Evolutionary conservation across 2,888 invertebrate genomes (phyloP).

Genomic region (Stenodera caucasica): DNA sequence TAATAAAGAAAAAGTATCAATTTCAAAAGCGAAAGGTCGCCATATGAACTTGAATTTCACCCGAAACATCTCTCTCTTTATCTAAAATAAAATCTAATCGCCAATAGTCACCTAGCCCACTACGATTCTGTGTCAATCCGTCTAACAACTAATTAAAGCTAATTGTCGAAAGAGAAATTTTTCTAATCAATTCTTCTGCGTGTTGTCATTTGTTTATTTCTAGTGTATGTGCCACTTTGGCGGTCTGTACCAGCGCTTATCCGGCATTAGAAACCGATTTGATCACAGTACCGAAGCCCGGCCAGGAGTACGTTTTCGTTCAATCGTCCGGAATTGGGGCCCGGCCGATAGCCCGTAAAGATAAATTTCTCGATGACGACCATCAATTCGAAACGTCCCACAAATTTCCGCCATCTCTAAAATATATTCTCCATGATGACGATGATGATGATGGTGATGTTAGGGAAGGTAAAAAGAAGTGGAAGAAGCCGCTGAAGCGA

Average conservation of each 20-base stretch:
- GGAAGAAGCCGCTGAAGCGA: slow-evolving; percentile 40
- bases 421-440: slow-evolving; percentile 49
- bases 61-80: slow-evolving; percentile 8
- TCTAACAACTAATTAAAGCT: neutral
- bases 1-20: neutral
- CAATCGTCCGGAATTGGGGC: slow-evolving; percentile 54
- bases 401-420: slow-evolving; percentile 64
- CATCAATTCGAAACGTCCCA: slow-evolving; percentile 70
- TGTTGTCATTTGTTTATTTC: neutral
- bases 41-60: slow-evolving; percentile 5
- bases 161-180: slow-evolving; percentile 2
- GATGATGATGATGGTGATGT: slow-evolving; percentile 48
- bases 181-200: neutral
- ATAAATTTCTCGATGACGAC: slow-evolving; percentile 42
- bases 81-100: slow-evolving; percentile 14
- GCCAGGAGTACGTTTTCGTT: slow-evolving; percentile 69
- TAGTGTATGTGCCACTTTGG: slow-evolving; percentile 1
- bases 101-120: neutral
- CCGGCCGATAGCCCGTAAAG: slow-evolving; percentile 49
- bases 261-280: slow-evolving; percentile 58
- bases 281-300: slow-evolving; percentile 66
- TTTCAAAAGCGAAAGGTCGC: slow-evolving; percentile 6
- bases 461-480: slow-evolving; percentile 28
- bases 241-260: slow-evolving; percentile 18
- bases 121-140: neutral